Base-by-base conservation (phyloP, 2,797 vertebrate genomes). In the Urophycis tenuis region DNA sequence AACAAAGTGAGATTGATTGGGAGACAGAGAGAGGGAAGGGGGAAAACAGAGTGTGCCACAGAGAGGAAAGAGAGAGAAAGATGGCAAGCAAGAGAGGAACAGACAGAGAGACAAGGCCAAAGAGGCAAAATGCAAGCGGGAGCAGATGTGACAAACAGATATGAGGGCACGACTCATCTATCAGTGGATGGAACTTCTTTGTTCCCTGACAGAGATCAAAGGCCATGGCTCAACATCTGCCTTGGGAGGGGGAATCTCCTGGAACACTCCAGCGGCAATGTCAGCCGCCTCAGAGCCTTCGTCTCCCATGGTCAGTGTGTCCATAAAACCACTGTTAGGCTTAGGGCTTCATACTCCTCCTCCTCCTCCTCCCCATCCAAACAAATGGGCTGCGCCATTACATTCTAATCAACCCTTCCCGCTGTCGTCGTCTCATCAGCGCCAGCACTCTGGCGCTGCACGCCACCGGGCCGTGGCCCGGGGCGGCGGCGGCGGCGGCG, bases 191-290 rank as follows among this genome's bases (percentile, higher is more conserved):
- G 75, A 79, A 75, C 69, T 75, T 29, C 53, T 64, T 17, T 34
- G 60, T 22, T 67, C 78, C 60, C 71, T 41, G 75, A 53, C n/a
- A 53, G 64, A 70, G 64, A 75, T 75, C 75, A 75, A 75, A 76
- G 83, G 79, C 80, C 64, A 78, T 74, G 74, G 73, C 75, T 82
- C 79, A 85, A 81, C 83, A 85, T 82, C 76, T 84, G 80, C 76
- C 33, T 74, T 39, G 2, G 75, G 74, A 39, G 69, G 80, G 30
- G 77, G 33, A 78, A 75, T 84, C 73, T 82, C 79, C 30, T 64
- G 49, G n/a, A 33, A 35, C 72, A 71, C 41, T 64, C 69, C 67
- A 11, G 10, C 2, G 31, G 3, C 67, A 29, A 29, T 17, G 67
- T 14, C 67, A 19, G 12, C 31, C 17, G 15, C 67, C 67, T 29